Evolutionary conservation across 2,888 invertebrate genomes (phyloP).

Genomic region (Erebia aethiops): DNA sequence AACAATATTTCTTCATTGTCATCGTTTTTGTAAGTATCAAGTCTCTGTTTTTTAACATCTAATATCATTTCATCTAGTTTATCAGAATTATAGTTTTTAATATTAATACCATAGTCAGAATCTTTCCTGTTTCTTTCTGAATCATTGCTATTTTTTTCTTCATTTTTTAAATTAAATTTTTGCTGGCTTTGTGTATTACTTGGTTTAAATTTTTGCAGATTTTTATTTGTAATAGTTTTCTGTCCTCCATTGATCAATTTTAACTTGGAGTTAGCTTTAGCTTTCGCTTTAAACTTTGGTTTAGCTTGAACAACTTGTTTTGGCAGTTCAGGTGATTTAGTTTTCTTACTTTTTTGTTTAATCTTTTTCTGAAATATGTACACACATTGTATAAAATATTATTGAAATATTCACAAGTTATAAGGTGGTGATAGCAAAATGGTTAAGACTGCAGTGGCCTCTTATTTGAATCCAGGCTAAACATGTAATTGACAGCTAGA

Average conservation of each 20-base stretch:
- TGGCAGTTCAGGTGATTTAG: conserved; percentile 16
- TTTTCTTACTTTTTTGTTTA: conserved; percentile 32
- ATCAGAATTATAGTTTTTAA: conserved; percentile 50
- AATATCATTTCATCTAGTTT: conserved; percentile 58
- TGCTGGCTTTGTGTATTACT: conserved; percentile 33
- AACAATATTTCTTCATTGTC: conserved; percentile 35
- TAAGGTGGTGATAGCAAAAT: background rate
- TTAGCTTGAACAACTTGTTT: conserved; percentile 25
- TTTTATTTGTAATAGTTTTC: conserved; percentile 15
- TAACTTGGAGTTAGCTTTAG: conserved; percentile 28
- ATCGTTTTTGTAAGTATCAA: conserved; percentile 54
- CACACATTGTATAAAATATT: too few species aligned
- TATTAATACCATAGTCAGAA: conserved; percentile 41
- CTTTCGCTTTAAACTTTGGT: conserved; percentile 24
- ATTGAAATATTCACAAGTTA: background rate
- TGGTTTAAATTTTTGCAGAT: conserved; percentile 30
- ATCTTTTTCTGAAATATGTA: conserved; percentile 28
- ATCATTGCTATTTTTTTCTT: conserved; percentile 10
- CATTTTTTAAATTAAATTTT: conserved; percentile 35
- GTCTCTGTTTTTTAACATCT: conserved; percentile 61
- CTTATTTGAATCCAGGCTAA: too few species aligned
- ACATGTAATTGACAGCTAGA: too few species aligned
- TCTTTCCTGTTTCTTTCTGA: conserved; percentile 25
- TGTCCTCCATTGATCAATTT: conserved; percentile 14
- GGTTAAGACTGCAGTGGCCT: too few species aligned